phyloP scores from a whole-genome alignment of 2,888 invertebrate genomes.

The Macaria liturata region DNA sequence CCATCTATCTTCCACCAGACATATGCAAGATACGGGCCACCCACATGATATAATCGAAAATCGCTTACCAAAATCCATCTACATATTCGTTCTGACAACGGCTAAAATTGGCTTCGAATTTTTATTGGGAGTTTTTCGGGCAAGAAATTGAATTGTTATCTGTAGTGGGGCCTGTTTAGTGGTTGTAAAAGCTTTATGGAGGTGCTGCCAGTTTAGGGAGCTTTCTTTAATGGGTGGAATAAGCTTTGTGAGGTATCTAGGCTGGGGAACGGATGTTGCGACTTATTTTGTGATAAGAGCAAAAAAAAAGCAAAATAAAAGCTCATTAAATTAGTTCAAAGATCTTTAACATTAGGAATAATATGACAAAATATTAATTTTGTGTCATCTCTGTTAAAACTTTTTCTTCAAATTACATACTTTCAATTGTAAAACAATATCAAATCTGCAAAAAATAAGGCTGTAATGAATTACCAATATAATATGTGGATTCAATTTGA shows the following conservation, averaged over 20 bases:
- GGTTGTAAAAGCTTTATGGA: slow-evolving; percentile 24
- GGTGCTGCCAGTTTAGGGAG: slow-evolving; percentile 7
- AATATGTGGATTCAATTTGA: no score
- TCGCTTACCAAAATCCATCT: slow-evolving; percentile 63
- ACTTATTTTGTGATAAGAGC: no score
- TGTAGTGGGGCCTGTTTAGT: slow-evolving; percentile 24
- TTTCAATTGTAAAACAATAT: no score
- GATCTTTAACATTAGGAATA: no score
- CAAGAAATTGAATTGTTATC: slow-evolving; percentile 42
- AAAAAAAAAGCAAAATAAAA: no score
- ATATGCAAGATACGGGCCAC: slow-evolving; percentile 57
- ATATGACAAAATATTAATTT: no score
- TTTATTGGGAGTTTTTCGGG: slow-evolving; percentile 51
- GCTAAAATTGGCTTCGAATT: slow-evolving; percentile 56
- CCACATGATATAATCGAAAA: slow-evolving; percentile 68
- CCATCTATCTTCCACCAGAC: slow-evolving; percentile 73
- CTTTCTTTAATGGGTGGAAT: slow-evolving; percentile 7
- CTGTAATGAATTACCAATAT: no score
- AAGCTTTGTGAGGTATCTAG: background rate
- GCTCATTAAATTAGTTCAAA: no score
- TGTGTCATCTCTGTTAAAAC: no score
- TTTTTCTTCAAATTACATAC: no score
- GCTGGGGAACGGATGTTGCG: no score
- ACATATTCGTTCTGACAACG: slow-evolving; percentile 56
- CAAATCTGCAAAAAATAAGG: no score